Evolutionary conservation across 2,797 vertebrate genomes (phyloP).

Genomic region (Xiphophorus birchmanni): DNA sequence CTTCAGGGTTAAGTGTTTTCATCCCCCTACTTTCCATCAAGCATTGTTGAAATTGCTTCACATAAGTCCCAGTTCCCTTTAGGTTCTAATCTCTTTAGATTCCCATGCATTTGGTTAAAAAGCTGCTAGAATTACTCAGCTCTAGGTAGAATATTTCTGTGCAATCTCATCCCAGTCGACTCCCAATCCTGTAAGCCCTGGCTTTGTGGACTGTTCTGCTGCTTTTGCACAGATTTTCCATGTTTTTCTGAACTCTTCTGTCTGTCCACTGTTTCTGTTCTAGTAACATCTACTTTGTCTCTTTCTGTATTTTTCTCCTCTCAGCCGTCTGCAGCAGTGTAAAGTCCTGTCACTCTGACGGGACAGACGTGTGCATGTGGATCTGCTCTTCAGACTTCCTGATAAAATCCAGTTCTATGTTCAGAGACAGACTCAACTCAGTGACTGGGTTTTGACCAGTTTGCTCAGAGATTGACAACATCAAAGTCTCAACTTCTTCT

Average conservation of each 20-base stretch:
- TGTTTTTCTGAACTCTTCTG: slow-evolving; percentile 27
- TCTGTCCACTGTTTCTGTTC: slow-evolving; percentile 24
- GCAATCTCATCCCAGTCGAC: slow-evolving; percentile 13
- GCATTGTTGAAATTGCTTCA: slow-evolving; percentile 11
- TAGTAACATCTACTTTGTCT: slow-evolving; percentile 25
- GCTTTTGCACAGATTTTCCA: slow-evolving; percentile 26
- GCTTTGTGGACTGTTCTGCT: slow-evolving; percentile 27
- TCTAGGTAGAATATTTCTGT: slow-evolving; percentile 51
- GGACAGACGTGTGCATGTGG: slow-evolving; percentile 29
- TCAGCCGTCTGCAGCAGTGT: slow-evolving; percentile 17
- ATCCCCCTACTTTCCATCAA: slow-evolving; percentile 21
- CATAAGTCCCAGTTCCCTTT: slow-evolving; percentile 17
- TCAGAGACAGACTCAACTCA: slow-evolving; percentile 22
- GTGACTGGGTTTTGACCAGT: slow-evolving; percentile 27
- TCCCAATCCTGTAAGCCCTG: slow-evolving; percentile 19
- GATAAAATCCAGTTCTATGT: slow-evolving; percentile 49
- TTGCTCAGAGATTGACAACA: slow-evolving; percentile 10
- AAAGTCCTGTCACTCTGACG: slow-evolving; percentile 22
- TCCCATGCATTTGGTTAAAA: slow-evolving; percentile 34
- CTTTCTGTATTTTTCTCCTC: slow-evolving; percentile 9
- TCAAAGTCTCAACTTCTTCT: no score
- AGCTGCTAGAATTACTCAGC: slow-evolving; percentile 52
- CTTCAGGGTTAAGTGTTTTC: slow-evolving; percentile 35
- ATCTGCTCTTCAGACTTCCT: slow-evolving; percentile 58
- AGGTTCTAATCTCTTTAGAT: slow-evolving; percentile 32